phyloP scores from a whole-genome alignment of 2,888 invertebrate species.

The Aporophyla nigra region DNA sequence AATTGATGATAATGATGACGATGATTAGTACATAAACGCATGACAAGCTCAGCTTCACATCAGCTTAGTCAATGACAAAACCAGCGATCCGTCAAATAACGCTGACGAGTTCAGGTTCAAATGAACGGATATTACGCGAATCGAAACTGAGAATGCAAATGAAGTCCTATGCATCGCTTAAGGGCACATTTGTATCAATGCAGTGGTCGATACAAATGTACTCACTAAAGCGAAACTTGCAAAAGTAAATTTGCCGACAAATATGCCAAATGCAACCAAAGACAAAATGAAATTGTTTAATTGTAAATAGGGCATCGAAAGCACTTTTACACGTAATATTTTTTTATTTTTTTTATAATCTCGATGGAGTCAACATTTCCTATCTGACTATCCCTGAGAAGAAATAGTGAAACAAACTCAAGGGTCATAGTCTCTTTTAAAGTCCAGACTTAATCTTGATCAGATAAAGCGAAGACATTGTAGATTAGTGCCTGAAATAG shows the following conservation, averaged over 20 bases:
- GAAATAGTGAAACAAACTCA: too few species aligned
- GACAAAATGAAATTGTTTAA: too few species aligned
- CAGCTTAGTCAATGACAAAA: background rate
- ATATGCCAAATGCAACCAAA: background rate
- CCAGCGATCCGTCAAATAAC: background rate
- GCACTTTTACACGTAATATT: too few species aligned
- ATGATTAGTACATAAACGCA: background rate
- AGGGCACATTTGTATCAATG: background rate
- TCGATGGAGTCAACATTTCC: too few species aligned
- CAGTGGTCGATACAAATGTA: background rate
- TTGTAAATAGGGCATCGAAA: too few species aligned
- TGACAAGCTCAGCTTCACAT: background rate
- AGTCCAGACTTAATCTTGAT: too few species aligned
- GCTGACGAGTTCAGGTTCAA: background rate
- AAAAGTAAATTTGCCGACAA: background rate
- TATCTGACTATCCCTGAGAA: too few species aligned
- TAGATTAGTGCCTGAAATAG: too few species aligned
- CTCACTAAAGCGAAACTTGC: background rate
- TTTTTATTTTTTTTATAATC: too few species aligned
- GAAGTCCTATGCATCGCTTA: too few species aligned
- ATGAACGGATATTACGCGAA: background rate
- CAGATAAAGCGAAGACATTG: too few species aligned
- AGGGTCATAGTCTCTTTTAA: too few species aligned
- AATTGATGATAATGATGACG: background rate
- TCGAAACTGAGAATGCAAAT: background rate